A percentile compares a stretch with the other conserved stretches of the same genome.
phyloP scores from a whole-genome alignment of 2,113 vertebrate genomes.

The Dromiciops gliroides region DNA sequence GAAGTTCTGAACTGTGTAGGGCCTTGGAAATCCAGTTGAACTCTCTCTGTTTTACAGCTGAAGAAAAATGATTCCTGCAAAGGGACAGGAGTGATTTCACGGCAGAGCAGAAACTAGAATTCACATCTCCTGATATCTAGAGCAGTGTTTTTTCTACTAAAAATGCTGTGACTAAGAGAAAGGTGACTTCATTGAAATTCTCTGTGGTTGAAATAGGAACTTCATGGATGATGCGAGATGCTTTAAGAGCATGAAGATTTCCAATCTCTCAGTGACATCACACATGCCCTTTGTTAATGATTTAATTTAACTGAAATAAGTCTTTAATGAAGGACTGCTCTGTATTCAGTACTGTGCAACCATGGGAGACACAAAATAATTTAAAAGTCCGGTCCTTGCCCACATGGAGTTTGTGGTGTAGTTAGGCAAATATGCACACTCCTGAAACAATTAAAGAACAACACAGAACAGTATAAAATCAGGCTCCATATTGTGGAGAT shows the following conservation, averaged over 20 bases:
- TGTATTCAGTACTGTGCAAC: background rate
- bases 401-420: background rate
- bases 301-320: background rate
- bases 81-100: background rate
- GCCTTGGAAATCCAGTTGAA: background rate
- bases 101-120: background rate
- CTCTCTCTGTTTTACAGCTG: background rate
- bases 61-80: background rate
- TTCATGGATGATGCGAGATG: background rate
- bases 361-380: background rate
- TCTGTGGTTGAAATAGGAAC: fast-evolving
- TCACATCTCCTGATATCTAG: background rate
- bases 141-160: background rate
- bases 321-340: background rate
- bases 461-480: background rate
- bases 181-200: background rate
- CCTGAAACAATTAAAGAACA: background rate
- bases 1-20: background rate
- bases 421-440: background rate
- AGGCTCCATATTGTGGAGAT: background rate
- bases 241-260: background rate
- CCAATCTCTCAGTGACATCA: background rate
- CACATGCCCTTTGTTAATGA: background rate
- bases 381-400: background rate
- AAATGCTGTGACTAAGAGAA: background rate